Evolutionary conservation across 2,113 vertebrate species (phyloP), one percentile per base, ranked within the genome.

Genomic region (Cynocephalus volans): DNA sequence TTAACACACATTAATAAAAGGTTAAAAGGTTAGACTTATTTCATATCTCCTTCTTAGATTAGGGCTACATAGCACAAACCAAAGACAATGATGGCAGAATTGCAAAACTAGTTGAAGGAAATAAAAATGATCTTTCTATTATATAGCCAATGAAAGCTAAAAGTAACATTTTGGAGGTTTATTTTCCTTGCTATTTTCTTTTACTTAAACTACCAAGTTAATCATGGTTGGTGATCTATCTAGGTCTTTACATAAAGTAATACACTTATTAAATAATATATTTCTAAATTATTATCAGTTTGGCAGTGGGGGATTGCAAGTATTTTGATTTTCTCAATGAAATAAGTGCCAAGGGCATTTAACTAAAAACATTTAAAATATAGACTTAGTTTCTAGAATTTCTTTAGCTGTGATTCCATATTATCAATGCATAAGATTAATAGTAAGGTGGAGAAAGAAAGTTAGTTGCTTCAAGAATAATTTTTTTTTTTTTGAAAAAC

Each of bases 331-430:
- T 83, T 75, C 14, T 56, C 0, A 13, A 10, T 92, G 10, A 73
- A 88, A 96, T 58, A 93, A 19, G 93, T 64, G 33, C 21, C 7
- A 96, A 52, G 4, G 0, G 60, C 67, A 80, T 75, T 82, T 48
- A 92, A 73, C 67, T 89, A 89, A 92, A 82, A 97, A 64, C 2
- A 60, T 89, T 94, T 94, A 5, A 60, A 97, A 81, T 56, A 28
- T 45, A 88, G 12, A 31, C 33, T 36, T 89, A 8, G 3, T 76
- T 96, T 80, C 13, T 93, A 48, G 91, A 94, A 56, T 87, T 75
- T 94, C 8, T 87, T 90, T 7, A 94, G 31, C 5, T 84, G 36
- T 56, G 60, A 50, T 54, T 93, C 21, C 87, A 45, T 70, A 24
- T 17, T 96, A 93, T 36, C 1, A 90, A 21, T 67, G 54, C 95